Percentiles rank a stretch among this genome's conserved stretches.
These are phyloP conservation scores for Plemyria rubiginata DNA, from an alignment of 2,888 invertebrate species.

Conservation along the genomic window DNA sequence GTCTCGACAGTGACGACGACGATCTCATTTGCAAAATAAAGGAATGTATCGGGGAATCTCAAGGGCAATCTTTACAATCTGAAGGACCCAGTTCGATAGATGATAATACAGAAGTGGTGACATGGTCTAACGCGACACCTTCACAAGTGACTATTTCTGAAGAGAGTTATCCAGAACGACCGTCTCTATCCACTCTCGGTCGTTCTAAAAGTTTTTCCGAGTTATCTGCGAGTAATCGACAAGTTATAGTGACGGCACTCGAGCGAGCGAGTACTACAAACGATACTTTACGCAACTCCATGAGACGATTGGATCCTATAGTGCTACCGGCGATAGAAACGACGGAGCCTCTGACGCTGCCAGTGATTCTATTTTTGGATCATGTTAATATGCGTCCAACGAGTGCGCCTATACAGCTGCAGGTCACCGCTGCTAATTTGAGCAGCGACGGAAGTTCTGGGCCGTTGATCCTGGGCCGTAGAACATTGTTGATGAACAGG, in stretches of 20 bases:
- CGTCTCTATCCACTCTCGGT: constrained; percentile 54
- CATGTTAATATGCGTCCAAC: constrained; percentile 78
- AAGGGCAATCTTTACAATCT: constrained; percentile 55
- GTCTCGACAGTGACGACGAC: constrained; percentile 74
- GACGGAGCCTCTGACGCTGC: constrained; percentile 71
- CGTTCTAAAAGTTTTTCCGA: constrained; percentile 78
- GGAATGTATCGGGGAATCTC: constrained; percentile 64
- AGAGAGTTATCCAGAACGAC: constrained; percentile 53
- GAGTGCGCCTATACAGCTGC: constrained; percentile 78
- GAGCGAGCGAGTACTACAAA: constrained; percentile 67
- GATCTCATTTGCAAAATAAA: constrained; percentile 80
- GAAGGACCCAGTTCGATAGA: constrained; percentile 64
- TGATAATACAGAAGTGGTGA: constrained; percentile 73
- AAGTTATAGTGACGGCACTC: constrained; percentile 56
- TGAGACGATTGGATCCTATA: constrained; percentile 78
- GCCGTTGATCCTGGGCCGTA: constrained; percentile 74
- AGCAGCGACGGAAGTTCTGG: constrained; percentile 72
- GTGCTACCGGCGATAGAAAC: constrained; percentile 68
- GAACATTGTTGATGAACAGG: constrained; percentile 75
- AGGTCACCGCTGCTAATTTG: constrained; percentile 78
- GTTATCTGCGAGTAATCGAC: constrained; percentile 60
- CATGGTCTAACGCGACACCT: constrained; percentile 53
- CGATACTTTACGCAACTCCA: constrained; percentile 72
- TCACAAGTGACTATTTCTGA: constrained; percentile 50
- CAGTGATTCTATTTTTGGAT: constrained; percentile 78